Evolutionary conservation across 2,797 vertebrate species (phyloP).

Genomic region (Microctenopoma lineatum): DNA sequence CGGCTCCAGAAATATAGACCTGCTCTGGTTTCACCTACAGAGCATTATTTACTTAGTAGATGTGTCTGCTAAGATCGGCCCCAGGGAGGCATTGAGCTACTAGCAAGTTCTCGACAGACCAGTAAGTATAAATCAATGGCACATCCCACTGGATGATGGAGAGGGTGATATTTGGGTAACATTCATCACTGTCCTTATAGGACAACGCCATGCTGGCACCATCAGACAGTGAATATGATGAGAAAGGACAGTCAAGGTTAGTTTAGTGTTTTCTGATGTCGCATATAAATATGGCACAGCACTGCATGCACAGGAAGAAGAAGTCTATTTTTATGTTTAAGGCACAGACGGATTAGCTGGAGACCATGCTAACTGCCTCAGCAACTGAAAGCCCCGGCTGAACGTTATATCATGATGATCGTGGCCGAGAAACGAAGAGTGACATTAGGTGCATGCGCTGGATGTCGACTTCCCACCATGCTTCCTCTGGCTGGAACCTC

Average conservation of each 20-base stretch:
- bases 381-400: slow-evolving; percentile 7
- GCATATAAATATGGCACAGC: not conserved
- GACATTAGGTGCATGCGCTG: slow-evolving; percentile 62
- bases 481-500: slow-evolving; percentile 30
- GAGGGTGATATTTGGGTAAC: slow-evolving; percentile 61
- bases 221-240: slow-evolving; percentile 56
- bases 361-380: slow-evolving; percentile 27
- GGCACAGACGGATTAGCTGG: slow-evolving; percentile 14
- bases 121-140: slow-evolving; percentile 76
- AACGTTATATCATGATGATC: slow-evolving; percentile 38
- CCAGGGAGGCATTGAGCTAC: slow-evolving; percentile 60
- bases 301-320: slow-evolving; percentile 17
- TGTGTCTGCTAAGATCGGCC: slow-evolving; percentile 48
- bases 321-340: slow-evolving; percentile 32
- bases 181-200: slow-evolving; percentile 71
- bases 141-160: slow-evolving; percentile 68
- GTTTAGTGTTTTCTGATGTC: slow-evolving; percentile 26
- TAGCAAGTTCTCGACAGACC: slow-evolving; percentile 67
- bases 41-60: slow-evolving; percentile 66
- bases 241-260: slow-evolving; percentile 71
- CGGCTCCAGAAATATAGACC: slow-evolving; percentile 56
- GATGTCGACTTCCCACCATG: slow-evolving; percentile 63
- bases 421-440: slow-evolving; percentile 44
- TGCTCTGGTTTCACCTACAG: slow-evolving; percentile 50
- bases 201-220: slow-evolving; percentile 51